Base-by-base conservation (phyloP, 2,113 vertebrate genomes). In the Rhagologus leucostigma region DNA sequence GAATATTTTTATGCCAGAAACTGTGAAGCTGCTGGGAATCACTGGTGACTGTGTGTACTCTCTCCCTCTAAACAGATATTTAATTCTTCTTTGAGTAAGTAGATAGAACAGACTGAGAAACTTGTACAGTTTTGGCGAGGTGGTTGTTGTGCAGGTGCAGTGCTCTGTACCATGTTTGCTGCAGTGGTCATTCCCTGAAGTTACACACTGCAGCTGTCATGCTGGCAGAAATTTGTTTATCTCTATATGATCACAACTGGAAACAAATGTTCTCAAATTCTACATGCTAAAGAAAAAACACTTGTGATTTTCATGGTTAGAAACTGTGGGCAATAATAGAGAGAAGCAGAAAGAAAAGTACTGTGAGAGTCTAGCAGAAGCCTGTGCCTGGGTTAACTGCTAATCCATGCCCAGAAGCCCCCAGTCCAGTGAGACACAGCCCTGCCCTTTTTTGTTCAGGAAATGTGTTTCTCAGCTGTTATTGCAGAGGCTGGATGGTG, bases 391-490 rank as follows among this genome's bases (percentile, higher is more conserved):
- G 59, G 68, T 53, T 53, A 65, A 56, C 55, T 62, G 56, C 60
- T 46, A 50, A 37, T 41, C 59, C 19, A 0, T 33, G 60, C 15
- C 63, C 91, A 49, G 70, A 57, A 79, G 75, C 73, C 81, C 52
- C 10, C 3, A 9, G 80, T 7, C n/a, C 82, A 44, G 22, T 1
- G 7, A 71, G 64, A 56, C 44, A 18, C 2, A 4, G 30, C 55
- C 8, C 70, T 37, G 56, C 69, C 56, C 44, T 10, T 68, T 67
- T 80, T 35, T 57, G 57, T 35, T 55, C 37, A n/a, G 71, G n/a
- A 96, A 92, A 80, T 39, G 0, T 50, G 50, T 88, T 96, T 70
- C 90, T 95, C 85, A 60, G 94, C 76, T 95, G 85, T 86, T 93
- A 37, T 37, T 92, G 71, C 49, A 65, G 49, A 41, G 39, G 23